Conservation (phyloP, 2,113 vertebrate genomes). For the Mirza zaza region DNA sequence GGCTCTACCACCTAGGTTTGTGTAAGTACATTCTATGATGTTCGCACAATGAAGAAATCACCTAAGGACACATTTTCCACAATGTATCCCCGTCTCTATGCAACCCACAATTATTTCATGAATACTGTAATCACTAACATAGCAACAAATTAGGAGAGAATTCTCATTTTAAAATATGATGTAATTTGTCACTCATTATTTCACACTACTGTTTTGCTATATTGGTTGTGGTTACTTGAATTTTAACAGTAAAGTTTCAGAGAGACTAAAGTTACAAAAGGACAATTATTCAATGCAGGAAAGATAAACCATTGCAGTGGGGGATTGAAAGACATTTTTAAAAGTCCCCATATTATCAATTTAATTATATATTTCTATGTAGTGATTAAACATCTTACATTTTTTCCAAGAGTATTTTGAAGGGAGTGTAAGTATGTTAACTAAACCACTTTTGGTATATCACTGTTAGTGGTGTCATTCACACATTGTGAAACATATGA, state of each 20-base stretch:
- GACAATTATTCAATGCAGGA: background rate
- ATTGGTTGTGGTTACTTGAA: background rate
- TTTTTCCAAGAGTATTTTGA: conserved; percentile 27
- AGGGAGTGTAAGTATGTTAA: conserved; percentile 27
- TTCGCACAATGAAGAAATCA: background rate
- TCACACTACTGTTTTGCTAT: background rate
- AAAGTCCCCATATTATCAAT: background rate
- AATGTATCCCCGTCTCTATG: background rate
- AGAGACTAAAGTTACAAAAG: background rate
- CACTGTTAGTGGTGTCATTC: background rate
- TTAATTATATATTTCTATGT: background rate
- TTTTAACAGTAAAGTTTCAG: background rate
- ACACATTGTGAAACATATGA: background rate
- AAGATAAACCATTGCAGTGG: background rate
- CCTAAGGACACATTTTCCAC: background rate
- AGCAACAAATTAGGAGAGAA: background rate
- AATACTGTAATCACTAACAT: background rate
- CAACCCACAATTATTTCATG: background rate
- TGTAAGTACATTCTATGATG: background rate
- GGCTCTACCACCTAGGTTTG: background rate
- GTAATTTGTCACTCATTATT: background rate
- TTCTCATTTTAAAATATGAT: background rate
- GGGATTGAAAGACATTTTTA: background rate
- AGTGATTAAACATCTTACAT: background rate
- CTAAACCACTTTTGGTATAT: background rate